Percentiles rank a stretch among this genome's conserved stretches.
Evolutionary conservation across 23 tunicate genomes (phyloP).

Genomic region (Aplidium turbinatum): DNA sequence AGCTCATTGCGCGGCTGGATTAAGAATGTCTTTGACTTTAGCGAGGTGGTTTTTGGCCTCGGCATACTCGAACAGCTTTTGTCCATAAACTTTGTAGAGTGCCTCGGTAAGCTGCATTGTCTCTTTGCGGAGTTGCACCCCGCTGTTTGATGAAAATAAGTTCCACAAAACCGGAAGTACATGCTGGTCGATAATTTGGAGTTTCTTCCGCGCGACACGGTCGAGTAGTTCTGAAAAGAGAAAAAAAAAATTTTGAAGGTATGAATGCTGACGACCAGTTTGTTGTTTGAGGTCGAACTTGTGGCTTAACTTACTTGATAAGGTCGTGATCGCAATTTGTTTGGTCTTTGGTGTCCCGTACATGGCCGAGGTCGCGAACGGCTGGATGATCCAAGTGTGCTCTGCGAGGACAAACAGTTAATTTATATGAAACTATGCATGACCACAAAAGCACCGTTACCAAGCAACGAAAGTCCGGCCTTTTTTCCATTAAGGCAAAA

Average conservation of each 20-base stretch:
- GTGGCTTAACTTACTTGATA: constrained; percentile 34
- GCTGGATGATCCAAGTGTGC: constrained; percentile 15
- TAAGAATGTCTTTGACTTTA: constrained; percentile 17
- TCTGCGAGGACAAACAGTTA: constrained; percentile 11
- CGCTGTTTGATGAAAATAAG: constrained; percentile 41
- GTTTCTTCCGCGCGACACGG: constrained; percentile 31
- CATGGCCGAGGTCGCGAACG: constrained; percentile 31
- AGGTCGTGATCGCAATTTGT: constrained; percentile 25
- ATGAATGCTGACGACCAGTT: background rate
- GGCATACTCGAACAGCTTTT: constrained; percentile 50
- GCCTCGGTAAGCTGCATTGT: constrained; percentile 38
- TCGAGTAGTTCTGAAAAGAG: constrained; percentile 48
- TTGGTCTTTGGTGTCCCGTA: constrained; percentile 23
- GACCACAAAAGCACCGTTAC: too few relatives aligned
- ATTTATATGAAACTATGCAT: too few relatives aligned
- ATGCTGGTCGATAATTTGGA: constrained; percentile 58
- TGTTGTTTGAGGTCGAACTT: too few relatives aligned
- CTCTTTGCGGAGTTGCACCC: constrained; percentile 48
- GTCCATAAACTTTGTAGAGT: constrained; percentile 42
- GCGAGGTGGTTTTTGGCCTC: constrained; percentile 39
- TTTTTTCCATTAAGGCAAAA: too few relatives aligned
- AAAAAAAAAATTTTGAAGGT: background rate
- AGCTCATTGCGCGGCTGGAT: too few relatives aligned
- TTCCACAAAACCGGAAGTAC: constrained; percentile 73
- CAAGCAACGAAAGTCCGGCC: too few relatives aligned